Evolutionary conservation across 2,113 vertebrate species (phyloP).

Genomic region (Microtus richardsoni): DNA sequence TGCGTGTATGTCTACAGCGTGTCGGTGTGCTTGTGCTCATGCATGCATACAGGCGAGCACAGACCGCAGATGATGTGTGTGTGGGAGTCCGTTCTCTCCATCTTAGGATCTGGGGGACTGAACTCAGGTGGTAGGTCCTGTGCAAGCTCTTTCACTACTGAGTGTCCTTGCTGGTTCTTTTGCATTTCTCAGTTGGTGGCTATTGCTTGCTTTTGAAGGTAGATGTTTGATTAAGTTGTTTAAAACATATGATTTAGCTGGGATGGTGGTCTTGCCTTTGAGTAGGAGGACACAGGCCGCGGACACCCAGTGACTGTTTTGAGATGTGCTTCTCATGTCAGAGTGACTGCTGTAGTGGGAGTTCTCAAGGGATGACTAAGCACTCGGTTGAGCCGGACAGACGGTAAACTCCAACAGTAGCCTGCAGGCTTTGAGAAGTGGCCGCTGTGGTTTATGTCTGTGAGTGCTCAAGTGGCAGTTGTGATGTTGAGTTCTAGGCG

Average conservation of each 20-base stretch:
- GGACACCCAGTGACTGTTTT: not conserved
- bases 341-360: not conserved
- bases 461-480: not conserved
- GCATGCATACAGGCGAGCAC: not conserved
- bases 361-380: not conserved
- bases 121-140: not conserved
- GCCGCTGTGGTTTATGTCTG: slow-evolving; percentile 17
- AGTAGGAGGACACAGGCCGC: not conserved
- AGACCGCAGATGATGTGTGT: not conserved
- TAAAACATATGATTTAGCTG: not conserved
- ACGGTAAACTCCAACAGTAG: not conserved
- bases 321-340: not conserved
- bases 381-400: not conserved
- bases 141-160: not conserved
- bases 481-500: not conserved
- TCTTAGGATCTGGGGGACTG: not conserved
- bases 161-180: not conserved
- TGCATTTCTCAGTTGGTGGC: not conserved
- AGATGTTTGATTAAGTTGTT: slow-evolving; percentile 18
- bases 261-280: not conserved
- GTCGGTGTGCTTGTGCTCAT: not conserved
- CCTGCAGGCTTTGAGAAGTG: not conserved
- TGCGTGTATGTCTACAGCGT: not conserved
- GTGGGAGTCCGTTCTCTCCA: not conserved
- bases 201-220: slow-evolving; percentile 34